Conservation (phyloP, 37 sponge, comb jelly and placozoan species). For the Mnemiopsis leidyi region DNA sequence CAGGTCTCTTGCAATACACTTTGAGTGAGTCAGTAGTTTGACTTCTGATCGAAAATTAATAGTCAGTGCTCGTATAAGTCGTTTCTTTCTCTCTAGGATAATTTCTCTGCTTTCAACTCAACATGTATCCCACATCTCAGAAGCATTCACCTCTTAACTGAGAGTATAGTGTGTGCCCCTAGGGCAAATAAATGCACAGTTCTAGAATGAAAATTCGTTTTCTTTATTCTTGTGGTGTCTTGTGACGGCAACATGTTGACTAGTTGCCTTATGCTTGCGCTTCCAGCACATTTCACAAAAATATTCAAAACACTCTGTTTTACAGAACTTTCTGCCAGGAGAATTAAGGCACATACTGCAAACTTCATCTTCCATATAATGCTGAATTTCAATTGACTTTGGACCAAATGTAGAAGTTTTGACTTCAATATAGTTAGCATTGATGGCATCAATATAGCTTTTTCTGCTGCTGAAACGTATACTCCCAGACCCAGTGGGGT, state of each 20-base stretch:
- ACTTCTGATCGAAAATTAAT: too few relatives aligned
- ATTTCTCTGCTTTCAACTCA: too few relatives aligned
- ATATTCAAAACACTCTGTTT: constrained; percentile 62
- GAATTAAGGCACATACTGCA: background rate
- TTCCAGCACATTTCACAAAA: constrained; percentile 58
- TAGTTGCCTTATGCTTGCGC: background rate
- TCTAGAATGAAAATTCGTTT: background rate
- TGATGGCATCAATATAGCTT: constrained; percentile 97
- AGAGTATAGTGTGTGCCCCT: too few relatives aligned
- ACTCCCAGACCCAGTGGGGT: constrained; percentile 96
- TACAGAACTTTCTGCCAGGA: constrained; percentile 56
- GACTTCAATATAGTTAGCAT: constrained; percentile 94
- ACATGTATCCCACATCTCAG: too few relatives aligned
- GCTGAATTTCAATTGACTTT: constrained; percentile 62
- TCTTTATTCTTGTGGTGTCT: constrained; percentile 61
- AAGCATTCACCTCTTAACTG: too few relatives aligned
- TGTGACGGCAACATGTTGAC: background rate
- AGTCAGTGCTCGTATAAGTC: too few relatives aligned
- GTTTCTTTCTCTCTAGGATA: too few relatives aligned
- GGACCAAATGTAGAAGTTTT: constrained; percentile 68
- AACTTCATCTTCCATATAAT: constrained; percentile 48
- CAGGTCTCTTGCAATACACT: too few relatives aligned
- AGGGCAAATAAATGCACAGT: too few relatives aligned
- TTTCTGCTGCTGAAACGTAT: constrained; percentile 90
- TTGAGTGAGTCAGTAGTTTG: too few relatives aligned